Conservation (phyloP, 2,888 invertebrate species). For the Opisthograptis luteolata region DNA sequence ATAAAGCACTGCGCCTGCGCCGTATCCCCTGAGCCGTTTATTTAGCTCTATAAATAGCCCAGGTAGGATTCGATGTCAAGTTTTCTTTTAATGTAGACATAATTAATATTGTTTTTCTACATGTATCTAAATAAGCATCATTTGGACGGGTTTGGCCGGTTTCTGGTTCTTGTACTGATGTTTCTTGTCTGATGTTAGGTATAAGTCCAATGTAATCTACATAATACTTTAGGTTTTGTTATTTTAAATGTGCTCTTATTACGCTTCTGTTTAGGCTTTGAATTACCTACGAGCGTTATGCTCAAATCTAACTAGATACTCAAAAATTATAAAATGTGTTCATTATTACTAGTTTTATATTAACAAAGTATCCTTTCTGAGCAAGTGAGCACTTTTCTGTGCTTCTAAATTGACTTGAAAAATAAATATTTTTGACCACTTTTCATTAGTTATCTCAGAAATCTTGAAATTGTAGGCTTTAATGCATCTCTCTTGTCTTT, state of each 20-base stretch:
- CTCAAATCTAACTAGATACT: too few relatives aligned
- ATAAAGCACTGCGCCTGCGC: slow-evolving; percentile 28
- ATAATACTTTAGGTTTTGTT: too few relatives aligned
- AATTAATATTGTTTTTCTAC: slow-evolving; percentile 34
- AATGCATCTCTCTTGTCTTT: too few relatives aligned
- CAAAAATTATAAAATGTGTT: too few relatives aligned
- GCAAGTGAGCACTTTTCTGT: too few relatives aligned
- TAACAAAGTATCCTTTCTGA: too few relatives aligned
- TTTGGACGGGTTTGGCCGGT: slow-evolving; percentile 54
- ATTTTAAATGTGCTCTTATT: slow-evolving; percentile 3
- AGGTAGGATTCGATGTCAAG: slow-evolving; percentile 42
- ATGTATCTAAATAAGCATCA: slow-evolving; percentile 44
- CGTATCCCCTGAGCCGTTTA: slow-evolving; percentile 41
- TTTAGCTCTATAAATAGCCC: slow-evolving; percentile 59
- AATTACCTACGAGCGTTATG: too few relatives aligned
- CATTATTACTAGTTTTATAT: too few relatives aligned
- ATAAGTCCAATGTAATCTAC: slow-evolving; percentile 5
- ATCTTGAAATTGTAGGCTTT: too few relatives aligned
- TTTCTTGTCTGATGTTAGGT: slow-evolving; percentile 16
- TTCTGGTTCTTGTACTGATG: slow-evolving; percentile 22
- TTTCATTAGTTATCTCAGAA: too few relatives aligned
- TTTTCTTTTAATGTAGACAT: slow-evolving; percentile 10
- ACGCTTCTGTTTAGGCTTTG: neutral
- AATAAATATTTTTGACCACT: too few relatives aligned
- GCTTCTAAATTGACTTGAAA: too few relatives aligned